Evolutionary conservation across 2,888 invertebrate genomes (phyloP).

Genomic region (Hipparchia sbordonii): DNA sequence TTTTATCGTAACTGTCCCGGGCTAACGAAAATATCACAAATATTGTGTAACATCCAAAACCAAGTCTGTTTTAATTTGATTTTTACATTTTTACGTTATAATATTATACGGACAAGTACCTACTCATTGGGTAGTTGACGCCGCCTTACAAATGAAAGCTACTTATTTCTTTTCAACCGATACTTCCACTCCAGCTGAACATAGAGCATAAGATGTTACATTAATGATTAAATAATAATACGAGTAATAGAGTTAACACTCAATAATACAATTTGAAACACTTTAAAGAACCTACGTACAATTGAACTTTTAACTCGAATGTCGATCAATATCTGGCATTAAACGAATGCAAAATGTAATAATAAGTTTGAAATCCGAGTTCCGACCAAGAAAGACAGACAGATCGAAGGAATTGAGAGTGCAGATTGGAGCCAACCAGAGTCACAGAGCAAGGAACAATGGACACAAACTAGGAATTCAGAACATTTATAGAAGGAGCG

Average conservation of each 20-base stretch:
- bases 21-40: constrained; percentile 36
- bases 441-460: constrained; percentile 1
- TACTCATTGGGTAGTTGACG: background rate
- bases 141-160: background rate
- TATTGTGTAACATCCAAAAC: constrained; percentile 1
- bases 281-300: too few species aligned
- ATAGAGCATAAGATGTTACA: too few species aligned
- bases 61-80: background rate
- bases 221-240: too few species aligned
- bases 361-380: too few species aligned
- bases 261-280: too few species aligned
- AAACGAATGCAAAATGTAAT: too few species aligned
- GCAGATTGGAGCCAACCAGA: too few species aligned
- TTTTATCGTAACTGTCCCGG: constrained; percentile 41
- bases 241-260: too few species aligned
- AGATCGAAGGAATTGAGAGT: background rate
- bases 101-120: background rate
- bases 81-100: background rate
- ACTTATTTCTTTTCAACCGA: too few species aligned
- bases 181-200: too few species aligned
- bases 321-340: too few species aligned
- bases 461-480: constrained; percentile 19
- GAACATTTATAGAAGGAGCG: constrained; percentile 19
- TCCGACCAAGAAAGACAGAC: background rate
- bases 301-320: too few species aligned